Evolutionary conservation across 2,888 invertebrate species (phyloP).

Genomic region (Drosophila glabriapex): DNA sequence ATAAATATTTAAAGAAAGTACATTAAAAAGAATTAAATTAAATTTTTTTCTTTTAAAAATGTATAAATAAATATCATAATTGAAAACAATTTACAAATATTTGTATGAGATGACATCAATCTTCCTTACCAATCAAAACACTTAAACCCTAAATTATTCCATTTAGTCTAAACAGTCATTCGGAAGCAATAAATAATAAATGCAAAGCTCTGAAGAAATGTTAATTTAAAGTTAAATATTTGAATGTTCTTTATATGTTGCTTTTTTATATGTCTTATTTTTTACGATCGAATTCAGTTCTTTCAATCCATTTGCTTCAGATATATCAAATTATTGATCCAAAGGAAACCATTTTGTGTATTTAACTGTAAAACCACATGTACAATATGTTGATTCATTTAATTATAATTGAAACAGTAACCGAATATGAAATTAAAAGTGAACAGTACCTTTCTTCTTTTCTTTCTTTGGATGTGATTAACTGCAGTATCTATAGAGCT

Average conservation of each 20-base stretch:
- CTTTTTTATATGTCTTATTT: background rate
- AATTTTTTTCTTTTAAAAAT: background rate
- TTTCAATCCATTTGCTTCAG: background rate
- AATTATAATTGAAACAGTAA: background rate
- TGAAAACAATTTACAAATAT: background rate
- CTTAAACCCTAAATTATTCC: background rate
- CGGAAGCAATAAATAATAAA: background rate
- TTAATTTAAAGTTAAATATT: background rate
- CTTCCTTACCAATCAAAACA: background rate
- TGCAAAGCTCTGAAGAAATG: background rate
- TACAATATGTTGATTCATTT: background rate
- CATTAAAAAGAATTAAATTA: background rate
- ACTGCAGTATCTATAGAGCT: constrained; percentile 10
- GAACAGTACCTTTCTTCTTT: background rate
- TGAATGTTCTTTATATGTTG: background rate
- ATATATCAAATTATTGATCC: background rate
- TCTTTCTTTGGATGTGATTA: constrained; percentile 3
- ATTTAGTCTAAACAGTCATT: background rate
- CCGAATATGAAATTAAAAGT: background rate
- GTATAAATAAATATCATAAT: background rate
- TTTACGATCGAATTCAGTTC: background rate
- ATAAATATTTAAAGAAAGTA: background rate
- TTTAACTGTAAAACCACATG: background rate
- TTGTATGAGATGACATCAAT: background rate
- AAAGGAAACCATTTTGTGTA: background rate